Evolutionary conservation across 2,888 invertebrate species (phyloP).

Genomic region (Ypsolopha sequella): DNA sequence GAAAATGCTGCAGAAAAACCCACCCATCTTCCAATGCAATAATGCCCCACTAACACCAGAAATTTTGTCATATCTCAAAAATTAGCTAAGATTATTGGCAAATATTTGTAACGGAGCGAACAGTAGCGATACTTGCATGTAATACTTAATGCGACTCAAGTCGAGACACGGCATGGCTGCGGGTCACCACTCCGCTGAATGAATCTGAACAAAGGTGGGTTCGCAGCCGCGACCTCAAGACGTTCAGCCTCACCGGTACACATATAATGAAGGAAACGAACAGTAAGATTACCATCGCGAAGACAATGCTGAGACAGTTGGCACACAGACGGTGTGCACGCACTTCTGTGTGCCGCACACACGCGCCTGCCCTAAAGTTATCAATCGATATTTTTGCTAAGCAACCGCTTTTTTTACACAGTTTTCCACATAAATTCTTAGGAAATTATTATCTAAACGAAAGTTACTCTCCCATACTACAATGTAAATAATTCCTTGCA

Average conservation of each 20-base stretch:
- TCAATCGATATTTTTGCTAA: not conserved
- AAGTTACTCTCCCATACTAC: too few relatives aligned
- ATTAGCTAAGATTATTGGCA: not conserved
- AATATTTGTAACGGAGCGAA: not conserved
- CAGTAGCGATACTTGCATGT: conserved; percentile 53
- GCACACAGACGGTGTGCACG: not conserved
- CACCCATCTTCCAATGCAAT: not conserved
- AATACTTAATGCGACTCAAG: conserved; percentile 40
- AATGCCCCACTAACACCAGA: not conserved
- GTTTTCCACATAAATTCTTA: too few relatives aligned
- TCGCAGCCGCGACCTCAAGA: conserved; percentile 1
- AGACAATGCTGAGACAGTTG: not conserved
- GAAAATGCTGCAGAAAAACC: too few relatives aligned
- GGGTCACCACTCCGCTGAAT: not conserved
- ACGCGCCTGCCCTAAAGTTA: not conserved
- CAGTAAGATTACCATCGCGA: not conserved
- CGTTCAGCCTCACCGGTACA: not conserved
- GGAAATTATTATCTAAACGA: too few relatives aligned
- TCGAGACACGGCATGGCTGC: conserved; percentile 55
- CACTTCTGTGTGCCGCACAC: not conserved
- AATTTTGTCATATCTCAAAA: not conserved
- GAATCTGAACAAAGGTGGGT: conserved; percentile 4
- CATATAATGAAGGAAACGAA: not conserved
- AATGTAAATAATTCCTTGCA: too few relatives aligned
- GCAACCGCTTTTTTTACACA: too few relatives aligned